A percentile compares a stretch with the other conserved stretches of the same genome.
phyloP scores from a whole-genome alignment of 2,888 invertebrate genomes.

The Asteroscopus sphinx region DNA sequence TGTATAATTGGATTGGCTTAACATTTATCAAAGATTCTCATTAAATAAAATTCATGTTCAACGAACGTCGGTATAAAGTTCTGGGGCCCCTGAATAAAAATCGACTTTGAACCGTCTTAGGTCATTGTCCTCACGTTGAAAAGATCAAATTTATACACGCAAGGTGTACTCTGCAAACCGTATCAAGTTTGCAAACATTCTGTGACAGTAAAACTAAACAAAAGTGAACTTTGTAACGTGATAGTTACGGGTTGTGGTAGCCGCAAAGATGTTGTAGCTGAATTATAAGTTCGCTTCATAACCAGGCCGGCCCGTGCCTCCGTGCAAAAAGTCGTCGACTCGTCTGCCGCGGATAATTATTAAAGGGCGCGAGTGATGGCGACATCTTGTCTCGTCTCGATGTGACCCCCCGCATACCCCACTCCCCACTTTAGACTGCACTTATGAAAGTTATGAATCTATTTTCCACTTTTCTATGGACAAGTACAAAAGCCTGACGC shows the following conservation, averaged over 20 bases:
- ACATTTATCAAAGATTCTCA: background rate
- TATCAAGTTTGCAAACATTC: slow-evolving; percentile 48
- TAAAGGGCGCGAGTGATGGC: slow-evolving; percentile 76
- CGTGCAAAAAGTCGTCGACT: slow-evolving; percentile 79
- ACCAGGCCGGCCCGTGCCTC: slow-evolving; percentile 66
- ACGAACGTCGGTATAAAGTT: slow-evolving; percentile 21
- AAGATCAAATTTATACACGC: slow-evolving; percentile 63
- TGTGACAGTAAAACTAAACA: slow-evolving; percentile 23
- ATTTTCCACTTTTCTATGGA: slow-evolving; percentile 11
- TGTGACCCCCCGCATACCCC: slow-evolving; percentile 52
- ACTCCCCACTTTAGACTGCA: slow-evolving; percentile 51
- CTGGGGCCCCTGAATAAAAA: slow-evolving; percentile 41
- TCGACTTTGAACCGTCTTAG: slow-evolving; percentile 49
- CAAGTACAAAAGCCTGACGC: slow-evolving; percentile 4
- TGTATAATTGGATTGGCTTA: background rate
- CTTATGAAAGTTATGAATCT: slow-evolving; percentile 44
- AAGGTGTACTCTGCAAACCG: slow-evolving; percentile 64
- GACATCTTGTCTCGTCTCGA: slow-evolving; percentile 80
- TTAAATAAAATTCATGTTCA: slow-evolving; percentile 1
- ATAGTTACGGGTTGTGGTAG: slow-evolving; percentile 52
- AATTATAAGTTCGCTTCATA: slow-evolving; percentile 64
- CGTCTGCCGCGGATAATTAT: slow-evolving; percentile 78
- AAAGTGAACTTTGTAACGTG: slow-evolving; percentile 59
- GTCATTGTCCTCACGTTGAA: slow-evolving; percentile 62
- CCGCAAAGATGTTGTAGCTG: slow-evolving; percentile 47